Evolutionary conservation across 2,888 invertebrate genomes (phyloP).

Genomic region (Epinotia demarniana): DNA sequence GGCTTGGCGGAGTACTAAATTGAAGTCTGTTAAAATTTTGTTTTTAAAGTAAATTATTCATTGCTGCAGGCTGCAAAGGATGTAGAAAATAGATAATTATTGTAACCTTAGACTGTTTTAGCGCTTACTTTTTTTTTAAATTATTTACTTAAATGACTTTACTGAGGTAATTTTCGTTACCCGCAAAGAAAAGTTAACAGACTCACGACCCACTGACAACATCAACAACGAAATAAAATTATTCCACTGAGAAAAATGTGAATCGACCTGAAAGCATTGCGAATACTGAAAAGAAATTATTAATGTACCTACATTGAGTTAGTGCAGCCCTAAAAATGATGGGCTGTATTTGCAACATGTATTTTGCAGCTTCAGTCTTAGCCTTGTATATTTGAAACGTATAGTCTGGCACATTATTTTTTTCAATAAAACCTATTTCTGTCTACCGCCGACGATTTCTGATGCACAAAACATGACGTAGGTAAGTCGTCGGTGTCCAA

Average conservation of each 20-base stretch:
- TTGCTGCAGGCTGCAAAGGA: not conserved
- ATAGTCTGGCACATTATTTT: not conserved
- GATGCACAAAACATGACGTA: not conserved
- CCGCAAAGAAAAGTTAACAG: not conserved
- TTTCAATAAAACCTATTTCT: not conserved
- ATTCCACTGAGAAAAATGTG: not conserved
- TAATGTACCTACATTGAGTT: slow-evolving; percentile 14
- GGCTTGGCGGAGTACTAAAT: too few species aligned
- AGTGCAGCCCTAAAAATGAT: slow-evolving; percentile 21
- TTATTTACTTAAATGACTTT: not conserved
- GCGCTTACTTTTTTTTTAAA: not conserved
- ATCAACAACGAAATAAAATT: not conserved
- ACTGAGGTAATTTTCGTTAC: not conserved
- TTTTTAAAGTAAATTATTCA: too few species aligned
- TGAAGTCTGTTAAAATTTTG: too few species aligned
- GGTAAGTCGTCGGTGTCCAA: too few species aligned
- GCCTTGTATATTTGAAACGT: not conserved
- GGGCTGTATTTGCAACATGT: slow-evolving; percentile 16
- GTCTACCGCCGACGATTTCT: too few species aligned
- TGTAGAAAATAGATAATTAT: too few species aligned
- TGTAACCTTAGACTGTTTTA: too few species aligned
- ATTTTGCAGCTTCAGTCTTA: slow-evolving; percentile 9
- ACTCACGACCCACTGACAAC: not conserved
- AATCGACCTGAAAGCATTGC: not conserved
- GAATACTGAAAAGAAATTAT: not conserved